Percentiles rank a stretch among this genome's conserved stretches.
Evolutionary conservation across 2,797 vertebrate species (phyloP).

Genomic region (Thripadectes ignobilis): DNA sequence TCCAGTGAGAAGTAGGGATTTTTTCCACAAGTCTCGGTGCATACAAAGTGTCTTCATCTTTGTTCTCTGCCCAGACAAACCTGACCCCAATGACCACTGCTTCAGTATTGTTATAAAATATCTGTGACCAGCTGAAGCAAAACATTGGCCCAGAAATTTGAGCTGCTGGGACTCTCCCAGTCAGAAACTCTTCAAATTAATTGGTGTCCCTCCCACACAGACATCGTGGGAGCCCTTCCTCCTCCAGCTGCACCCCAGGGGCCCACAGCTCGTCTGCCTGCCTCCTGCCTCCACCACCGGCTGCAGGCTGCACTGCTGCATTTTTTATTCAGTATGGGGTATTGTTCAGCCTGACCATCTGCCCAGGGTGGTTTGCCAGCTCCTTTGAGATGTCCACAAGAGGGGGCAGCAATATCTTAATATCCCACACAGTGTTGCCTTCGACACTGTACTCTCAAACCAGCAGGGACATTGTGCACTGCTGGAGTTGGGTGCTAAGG

Average conservation of each 20-base stretch:
- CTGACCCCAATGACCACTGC: not conserved
- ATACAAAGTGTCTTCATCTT: slow-evolving; percentile 9
- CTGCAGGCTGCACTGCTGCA: not conserved
- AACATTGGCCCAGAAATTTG: not conserved
- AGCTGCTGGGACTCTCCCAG: not conserved
- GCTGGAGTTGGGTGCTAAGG: not conserved
- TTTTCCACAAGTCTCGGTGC: not conserved
- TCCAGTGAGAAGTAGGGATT: not conserved
- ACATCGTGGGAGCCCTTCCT: not conserved
- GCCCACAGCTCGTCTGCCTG: not conserved
- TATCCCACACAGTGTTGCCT: not conserved
- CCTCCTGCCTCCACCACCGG: not conserved
- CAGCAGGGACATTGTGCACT: not conserved
- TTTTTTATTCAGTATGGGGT: not conserved
- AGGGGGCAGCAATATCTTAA: not conserved
- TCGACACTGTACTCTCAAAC: not conserved
- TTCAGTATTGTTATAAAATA: not conserved
- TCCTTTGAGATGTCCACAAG: not conserved
- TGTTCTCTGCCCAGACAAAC: slow-evolving; percentile 39
- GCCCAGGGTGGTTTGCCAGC: not conserved
- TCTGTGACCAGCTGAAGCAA: not conserved
- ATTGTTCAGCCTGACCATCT: not conserved
- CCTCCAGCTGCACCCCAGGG: not conserved
- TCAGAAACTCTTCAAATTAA: not conserved
- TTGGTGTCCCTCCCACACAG: not conserved